phyloP scores from a whole-genome alignment of 2,113 vertebrate species.

The Mormoops blainvillei region DNA sequence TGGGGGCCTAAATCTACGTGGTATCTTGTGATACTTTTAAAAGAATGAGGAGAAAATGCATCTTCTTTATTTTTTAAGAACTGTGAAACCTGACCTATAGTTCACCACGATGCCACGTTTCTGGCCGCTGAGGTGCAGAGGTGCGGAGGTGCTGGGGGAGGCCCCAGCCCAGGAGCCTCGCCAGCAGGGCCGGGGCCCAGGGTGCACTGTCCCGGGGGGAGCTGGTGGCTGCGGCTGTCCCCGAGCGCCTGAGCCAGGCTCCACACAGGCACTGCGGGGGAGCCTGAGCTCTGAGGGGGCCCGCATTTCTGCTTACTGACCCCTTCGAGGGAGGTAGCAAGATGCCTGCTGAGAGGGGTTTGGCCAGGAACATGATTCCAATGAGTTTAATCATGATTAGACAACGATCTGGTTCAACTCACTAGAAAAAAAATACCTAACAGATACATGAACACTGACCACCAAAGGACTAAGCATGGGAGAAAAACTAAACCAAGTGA shows the following conservation, averaged over 20 bases:
- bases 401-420: conserved; percentile 68
- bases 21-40: neutral
- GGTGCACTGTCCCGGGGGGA: neutral
- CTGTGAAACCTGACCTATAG: neutral
- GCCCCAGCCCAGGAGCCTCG: neutral
- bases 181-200: no score
- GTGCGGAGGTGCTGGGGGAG: no score
- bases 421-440: conserved; percentile 49
- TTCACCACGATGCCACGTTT: neutral
- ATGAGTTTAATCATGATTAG: conserved; percentile 70
- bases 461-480: neutral
- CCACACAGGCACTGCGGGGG: neutral
- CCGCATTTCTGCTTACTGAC: conserved; percentile 34
- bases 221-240: neutral
- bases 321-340: conserved; percentile 61
- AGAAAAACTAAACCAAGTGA: neutral
- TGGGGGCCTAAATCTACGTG: neutral
- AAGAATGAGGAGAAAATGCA: neutral
- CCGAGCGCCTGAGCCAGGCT: neutral
- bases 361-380: conserved; percentile 60
- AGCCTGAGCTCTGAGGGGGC: neutral
- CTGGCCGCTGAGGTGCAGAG: neutral
- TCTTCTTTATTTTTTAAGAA: neutral
- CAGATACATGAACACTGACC: neutral
- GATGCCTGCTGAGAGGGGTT: conserved; percentile 53